Evolutionary conservation across 2,797 vertebrate species (phyloP), one percentile per base, ranked within the genome.

Genomic region (Enteromius argenteus): DNA sequence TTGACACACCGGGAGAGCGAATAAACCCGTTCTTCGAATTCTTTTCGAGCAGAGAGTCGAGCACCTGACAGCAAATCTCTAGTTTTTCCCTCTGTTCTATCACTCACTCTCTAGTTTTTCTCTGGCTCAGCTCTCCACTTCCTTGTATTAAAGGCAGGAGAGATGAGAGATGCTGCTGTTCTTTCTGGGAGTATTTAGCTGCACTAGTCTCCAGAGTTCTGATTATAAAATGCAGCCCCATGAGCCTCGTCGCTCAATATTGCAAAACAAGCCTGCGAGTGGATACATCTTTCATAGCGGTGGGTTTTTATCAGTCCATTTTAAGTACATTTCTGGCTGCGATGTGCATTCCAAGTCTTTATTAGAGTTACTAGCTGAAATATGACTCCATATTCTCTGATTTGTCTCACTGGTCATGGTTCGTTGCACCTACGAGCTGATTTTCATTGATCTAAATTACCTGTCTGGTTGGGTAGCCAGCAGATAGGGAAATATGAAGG

Each of bases 1-100:
- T 93, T 94, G 93, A 94, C 91, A 92, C 79, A 72, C 64, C 44
- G 23, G 44, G 35, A 67, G 86, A 88, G 84, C 87, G 84, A 89
- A 91, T 88, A 91, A 92, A 91, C 89, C 82, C 30, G 79, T 86
- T 69, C 58, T 86, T 89, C 35, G 13, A 73, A 23, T 84, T 78
- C 58, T 56, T 72, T 64, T 75, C 49, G 21, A 76, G 49, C 32
- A 1, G 19, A 78, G 32, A 78, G 74, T 84, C 14, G 27, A 84
- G 82, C 73, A 60, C 19, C 64, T 71, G 74, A 78, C 82, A 86
- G 51, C 44, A 78, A 79, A 77, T 66, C 58, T 79, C 80, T 72
- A 77, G 66, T 53, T 78, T 83, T 79, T 78, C 35, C 66, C 56
- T 78, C 73, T 64, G 74, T 71, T 62, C 46, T 58, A 78, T 71